These are phyloP conservation scores for Bombycilla garrulus DNA, from an alignment of 2,113 vertebrate species.

Conservation along the genomic window DNA sequence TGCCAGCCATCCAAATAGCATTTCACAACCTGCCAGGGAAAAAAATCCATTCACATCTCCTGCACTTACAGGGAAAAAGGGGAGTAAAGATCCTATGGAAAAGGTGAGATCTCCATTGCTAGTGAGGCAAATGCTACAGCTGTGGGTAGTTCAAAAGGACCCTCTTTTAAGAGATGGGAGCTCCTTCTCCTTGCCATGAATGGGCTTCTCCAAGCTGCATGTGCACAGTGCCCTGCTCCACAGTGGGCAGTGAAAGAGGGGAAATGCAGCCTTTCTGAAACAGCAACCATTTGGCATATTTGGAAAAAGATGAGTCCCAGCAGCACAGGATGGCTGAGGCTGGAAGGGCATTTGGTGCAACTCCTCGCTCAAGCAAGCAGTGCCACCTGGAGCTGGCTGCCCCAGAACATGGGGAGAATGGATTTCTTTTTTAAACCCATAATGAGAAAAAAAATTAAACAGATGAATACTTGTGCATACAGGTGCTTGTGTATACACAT, in stretches of 20 bases:
- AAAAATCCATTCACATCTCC: not conserved
- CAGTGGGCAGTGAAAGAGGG: not conserved
- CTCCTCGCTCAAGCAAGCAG: not conserved
- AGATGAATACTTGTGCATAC: not conserved
- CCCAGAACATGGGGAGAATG: not conserved
- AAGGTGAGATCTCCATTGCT: not conserved
- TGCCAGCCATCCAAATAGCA: not conserved
- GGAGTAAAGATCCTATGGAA: not conserved
- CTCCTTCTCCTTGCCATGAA: not conserved
- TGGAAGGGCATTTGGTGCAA: not conserved
- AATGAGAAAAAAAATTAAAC: not conserved
- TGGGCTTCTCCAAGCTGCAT: not conserved
- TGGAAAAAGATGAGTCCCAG: not conserved
- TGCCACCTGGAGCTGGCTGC: not conserved
- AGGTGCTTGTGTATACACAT: rapidly evolving
- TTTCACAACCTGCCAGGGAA: not conserved
- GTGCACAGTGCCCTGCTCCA: not conserved
- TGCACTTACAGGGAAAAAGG: not conserved
- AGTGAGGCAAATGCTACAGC: not conserved
- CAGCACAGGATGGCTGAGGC: not conserved
- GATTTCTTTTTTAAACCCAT: not conserved
- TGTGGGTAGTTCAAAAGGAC: not conserved
- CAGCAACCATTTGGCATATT: not conserved
- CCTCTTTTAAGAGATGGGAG: not conserved
- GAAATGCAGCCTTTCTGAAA: not conserved